Base-by-base conservation (phyloP, 2,113 vertebrate species). In the Diglossa brunneiventris region DNA sequence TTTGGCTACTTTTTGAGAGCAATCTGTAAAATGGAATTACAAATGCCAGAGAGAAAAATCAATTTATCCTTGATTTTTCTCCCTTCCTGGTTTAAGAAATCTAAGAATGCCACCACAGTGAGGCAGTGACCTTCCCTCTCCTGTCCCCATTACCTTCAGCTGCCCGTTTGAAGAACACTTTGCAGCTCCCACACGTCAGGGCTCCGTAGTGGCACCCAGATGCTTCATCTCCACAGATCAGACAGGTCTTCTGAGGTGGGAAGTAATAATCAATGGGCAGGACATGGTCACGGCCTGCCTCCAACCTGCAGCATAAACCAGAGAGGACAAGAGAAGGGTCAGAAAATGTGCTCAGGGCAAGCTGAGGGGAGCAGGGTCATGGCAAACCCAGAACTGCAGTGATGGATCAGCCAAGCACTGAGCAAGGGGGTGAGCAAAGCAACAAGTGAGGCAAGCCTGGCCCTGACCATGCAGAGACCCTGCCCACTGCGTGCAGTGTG, bases 121-220 rank as follows among this genome's bases (percentile, higher is more conserved):
- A 28, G 37, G 39, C 68, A 83, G 61, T 8, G 55, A 24, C 11
- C 31, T 55, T 26, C 52, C 52, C 33, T 52, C 16, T 26, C 5
- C 72, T 21, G 15, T 3, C 10, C 1, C 20, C 28, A 23, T 97
- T 99, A 99, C 99, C 99, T 99, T 99, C 99, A 70, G 99, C 99
- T 1, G 99, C 99, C 96, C 99, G 98, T 97, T 99, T 99, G 98
- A 99, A 99, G 98, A 99, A 99, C 92, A 99, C 99, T 91, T 99
- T 99, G 98, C 99, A 99, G 98, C 99, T 99, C 69, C 99, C 99
- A 46, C 99, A 99, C 16, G 99, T 99, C 92, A 99, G 99, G 3
- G 99, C 99, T 49, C 99, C 99, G 2, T 99, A 99, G 94, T 99
- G 99, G 96, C 99, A 99, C 39, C 99, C 99, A 5, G 99, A 99